Evolutionary conservation across 1,140 invertebrate species (phyloP), one percentile per base, ranked within the genome.

Genomic region (Philopotamus ludificatus): DNA sequence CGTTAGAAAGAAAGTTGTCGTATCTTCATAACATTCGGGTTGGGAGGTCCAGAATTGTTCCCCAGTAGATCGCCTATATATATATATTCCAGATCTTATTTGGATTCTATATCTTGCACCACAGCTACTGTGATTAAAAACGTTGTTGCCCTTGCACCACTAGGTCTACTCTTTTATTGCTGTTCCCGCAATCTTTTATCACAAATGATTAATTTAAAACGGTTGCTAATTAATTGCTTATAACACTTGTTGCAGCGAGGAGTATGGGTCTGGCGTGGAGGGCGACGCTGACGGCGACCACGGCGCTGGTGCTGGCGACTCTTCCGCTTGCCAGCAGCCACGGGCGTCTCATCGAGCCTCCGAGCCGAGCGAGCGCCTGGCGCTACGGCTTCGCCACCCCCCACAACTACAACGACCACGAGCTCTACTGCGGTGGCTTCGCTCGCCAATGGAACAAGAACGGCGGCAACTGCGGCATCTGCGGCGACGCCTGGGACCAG

Each of bases 391-490:
- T 89, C 75, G 78, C 86, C 62, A 90, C 89, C 1, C 85, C 87
- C 1, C 80, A 83, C 44, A 90, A 93, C 74, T 95, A 94, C 78
- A 93, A 95, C 73, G 94, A 96, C 74, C 89, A 94, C 74, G 91
- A 95, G 74, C 82, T 91, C 1, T 94, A 90, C 76, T 96, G 94
- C 74, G 93, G 93, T 1, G 93, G 93, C 2, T 92, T 92, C 72
- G 82, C 86, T 1, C 80, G 88, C 58, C 91, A 93, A 72, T 91
- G 90, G 87, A 73, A 78, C 58, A 81, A 77, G 61, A 87, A 87
- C 72, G 85, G 80, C 0, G 90, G 93, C 0, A 92, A 93, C 75
- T 95, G 93, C 73, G 93, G 93, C 2, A 86, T 94, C 23, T 95
- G 93, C 73, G 92, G 92, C 4, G 93, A 95, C 75, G 79, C 91